Evolutionary conservation across 2,797 vertebrate species (phyloP).

Genomic region (Neosalanx taihuensis): DNA sequence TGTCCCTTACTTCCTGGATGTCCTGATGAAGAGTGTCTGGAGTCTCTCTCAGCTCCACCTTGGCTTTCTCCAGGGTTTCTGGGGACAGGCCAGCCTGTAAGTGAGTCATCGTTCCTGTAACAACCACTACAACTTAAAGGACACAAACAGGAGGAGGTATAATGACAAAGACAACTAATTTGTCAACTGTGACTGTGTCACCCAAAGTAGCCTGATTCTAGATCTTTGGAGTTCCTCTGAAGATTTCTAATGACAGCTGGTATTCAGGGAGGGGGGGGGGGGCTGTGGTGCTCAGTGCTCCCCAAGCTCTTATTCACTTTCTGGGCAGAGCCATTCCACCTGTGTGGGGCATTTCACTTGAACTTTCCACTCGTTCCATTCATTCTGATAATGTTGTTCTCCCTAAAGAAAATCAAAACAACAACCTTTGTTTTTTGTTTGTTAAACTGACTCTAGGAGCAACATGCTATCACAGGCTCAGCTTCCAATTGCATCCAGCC

Average conservation of each 20-base stretch:
- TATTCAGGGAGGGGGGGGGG: background rate
- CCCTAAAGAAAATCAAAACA: background rate
- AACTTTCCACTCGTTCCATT: conserved; percentile 7
- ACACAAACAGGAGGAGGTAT: conserved; percentile 10
- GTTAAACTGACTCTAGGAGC: background rate
- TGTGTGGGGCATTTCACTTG: conserved; percentile 21
- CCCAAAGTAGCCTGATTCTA: conserved; percentile 10
- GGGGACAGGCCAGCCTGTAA: conserved; percentile 96
- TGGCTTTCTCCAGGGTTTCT: conserved; percentile 98
- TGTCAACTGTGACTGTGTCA: conserved; percentile 34
- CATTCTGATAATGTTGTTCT: conserved; percentile 14
- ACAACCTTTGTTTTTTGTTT: background rate
- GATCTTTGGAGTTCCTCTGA: background rate
- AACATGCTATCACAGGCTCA: background rate
- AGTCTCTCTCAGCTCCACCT: conserved; percentile 95
- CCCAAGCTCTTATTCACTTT: conserved; percentile 43
- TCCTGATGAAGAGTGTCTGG: conserved; percentile 96
- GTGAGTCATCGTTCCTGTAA: conserved; percentile 88
- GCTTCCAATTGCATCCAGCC: conserved; percentile 37
- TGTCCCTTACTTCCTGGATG: conserved; percentile 98
- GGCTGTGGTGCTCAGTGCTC: background rate
- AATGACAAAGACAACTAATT: conserved; percentile 13
- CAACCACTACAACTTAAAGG: conserved; percentile 9
- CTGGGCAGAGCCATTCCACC: conserved; percentile 39
- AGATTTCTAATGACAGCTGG: conserved; percentile 38